Base-by-base conservation (phyloP, 2,797 vertebrate species). In the Gymnoscopelus microlampas region DNA sequence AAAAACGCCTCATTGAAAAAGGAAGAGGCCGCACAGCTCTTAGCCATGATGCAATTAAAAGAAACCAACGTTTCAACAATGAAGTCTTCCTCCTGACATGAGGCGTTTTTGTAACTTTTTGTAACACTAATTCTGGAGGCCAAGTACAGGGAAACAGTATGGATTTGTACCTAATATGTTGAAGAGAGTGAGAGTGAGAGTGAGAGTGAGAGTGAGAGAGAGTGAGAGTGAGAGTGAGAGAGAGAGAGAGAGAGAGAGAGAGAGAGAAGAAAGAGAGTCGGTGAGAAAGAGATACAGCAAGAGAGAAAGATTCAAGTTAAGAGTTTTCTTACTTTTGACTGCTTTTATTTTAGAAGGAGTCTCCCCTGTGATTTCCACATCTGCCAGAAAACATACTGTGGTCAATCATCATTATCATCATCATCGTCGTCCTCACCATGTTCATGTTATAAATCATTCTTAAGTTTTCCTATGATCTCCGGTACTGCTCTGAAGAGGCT, bases 361-460 rank as follows among this genome's bases (percentile, higher is more conserved):
- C 1, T 72, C 77, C 5, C 85, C 74, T 0, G 80, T 83, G 32
- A 91, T 6, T 0, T 91, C 90, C 59, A 88, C 62, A 61, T 91
- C 91, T 92, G 84, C 32, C 0, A 6, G 78, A 60, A 68, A 66
- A 57, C 3, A 59, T 15, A 39, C 7, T 29, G 13, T 51, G 8
- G 1, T 3, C 9, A 11, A 1, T 84, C 13, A 24, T 50, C 4
- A 39, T 35, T 8, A 60, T 29, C 35, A 2, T 15, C 4, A 14
- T 66, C 66, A 5, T 68, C 26, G 64, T 59, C 50, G 19, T 44
- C 60, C 11, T 0, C 3, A 24, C 1, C 39, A 61, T 48, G 0
- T 60, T 35, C 19, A 39, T 19, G 19, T 7, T 61, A n/a, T 9
- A 11, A 11, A 49, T 49, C 48, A 49, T 49, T 48, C 26, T 29